These are phyloP conservation scores for Syngnathus scovelli DNA, from an alignment of 2,113 vertebrate genomes.

Conservation along the genomic window DNA sequence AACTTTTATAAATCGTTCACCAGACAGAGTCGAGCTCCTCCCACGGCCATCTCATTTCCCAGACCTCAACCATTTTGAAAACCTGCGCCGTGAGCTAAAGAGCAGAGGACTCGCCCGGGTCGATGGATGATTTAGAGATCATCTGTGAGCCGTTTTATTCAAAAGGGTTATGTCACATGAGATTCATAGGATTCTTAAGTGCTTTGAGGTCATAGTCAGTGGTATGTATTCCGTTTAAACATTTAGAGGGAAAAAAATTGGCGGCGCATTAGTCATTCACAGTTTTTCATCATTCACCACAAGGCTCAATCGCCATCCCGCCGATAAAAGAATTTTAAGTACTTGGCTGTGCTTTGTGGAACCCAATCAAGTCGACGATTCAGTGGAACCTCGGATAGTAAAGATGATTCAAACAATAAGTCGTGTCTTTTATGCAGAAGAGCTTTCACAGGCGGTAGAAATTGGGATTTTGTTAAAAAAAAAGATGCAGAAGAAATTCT, in stretches of 20 bases:
- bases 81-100: too few species aligned
- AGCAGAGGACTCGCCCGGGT: too few species aligned
- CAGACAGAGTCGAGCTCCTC: too few species aligned
- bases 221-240: too few species aligned
- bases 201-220: too few species aligned
- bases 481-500: neutral
- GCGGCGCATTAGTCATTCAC: neutral
- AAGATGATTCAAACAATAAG: neutral
- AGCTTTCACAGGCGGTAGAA: neutral
- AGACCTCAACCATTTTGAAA: too few species aligned
- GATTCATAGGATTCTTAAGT: too few species aligned
- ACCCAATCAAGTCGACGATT: neutral
- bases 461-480: neutral
- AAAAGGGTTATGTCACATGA: too few species aligned
- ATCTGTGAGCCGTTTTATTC: too few species aligned
- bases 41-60: too few species aligned
- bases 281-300: neutral
- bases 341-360: slow-evolving; percentile 4
- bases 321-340: neutral
- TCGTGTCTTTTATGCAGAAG: neutral
- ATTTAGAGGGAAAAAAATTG: neutral
- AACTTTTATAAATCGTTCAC: too few species aligned
- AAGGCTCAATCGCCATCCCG: neutral
- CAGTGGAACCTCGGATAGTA: neutral
- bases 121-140: too few species aligned